phyloP scores from a whole-genome alignment of 2,797 vertebrate species.

The Rousettus madagascariensis region DNA sequence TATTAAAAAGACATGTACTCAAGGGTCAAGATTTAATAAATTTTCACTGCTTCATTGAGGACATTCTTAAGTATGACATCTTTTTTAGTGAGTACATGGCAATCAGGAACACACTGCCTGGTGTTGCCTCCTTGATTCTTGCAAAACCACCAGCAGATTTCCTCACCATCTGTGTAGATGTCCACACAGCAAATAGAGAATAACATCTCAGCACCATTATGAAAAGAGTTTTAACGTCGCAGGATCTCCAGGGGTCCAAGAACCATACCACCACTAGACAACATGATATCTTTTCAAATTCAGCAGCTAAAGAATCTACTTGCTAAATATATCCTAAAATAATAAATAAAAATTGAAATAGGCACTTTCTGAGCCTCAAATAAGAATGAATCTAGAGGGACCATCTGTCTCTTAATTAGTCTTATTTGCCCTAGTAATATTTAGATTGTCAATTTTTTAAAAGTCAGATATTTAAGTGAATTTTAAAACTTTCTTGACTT shows the following conservation, averaged over 20 bases:
- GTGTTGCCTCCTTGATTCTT: background rate
- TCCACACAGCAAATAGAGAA: background rate
- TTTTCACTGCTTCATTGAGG: background rate
- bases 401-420: background rate
- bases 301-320: background rate
- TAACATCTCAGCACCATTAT: background rate
- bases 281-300: background rate
- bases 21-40: background rate
- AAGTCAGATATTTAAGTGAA: background rate
- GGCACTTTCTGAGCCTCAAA: background rate
- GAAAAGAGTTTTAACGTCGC: background rate
- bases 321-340: background rate
- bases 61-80: background rate
- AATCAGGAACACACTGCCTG: background rate
- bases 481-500: slow-evolving; percentile 39
- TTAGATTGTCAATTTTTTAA: background rate
- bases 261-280: background rate
- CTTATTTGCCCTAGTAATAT: background rate
- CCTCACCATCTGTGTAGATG: background rate
- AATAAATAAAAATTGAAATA: background rate
- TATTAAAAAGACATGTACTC: background rate
- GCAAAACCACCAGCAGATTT: background rate
- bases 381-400: background rate
- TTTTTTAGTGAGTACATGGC: background rate
- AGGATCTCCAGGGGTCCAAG: background rate